These are phyloP conservation scores for Patella ulyssiponensis DNA, from an alignment of 2,888 invertebrate genomes.

Conservation along the genomic window DNA sequence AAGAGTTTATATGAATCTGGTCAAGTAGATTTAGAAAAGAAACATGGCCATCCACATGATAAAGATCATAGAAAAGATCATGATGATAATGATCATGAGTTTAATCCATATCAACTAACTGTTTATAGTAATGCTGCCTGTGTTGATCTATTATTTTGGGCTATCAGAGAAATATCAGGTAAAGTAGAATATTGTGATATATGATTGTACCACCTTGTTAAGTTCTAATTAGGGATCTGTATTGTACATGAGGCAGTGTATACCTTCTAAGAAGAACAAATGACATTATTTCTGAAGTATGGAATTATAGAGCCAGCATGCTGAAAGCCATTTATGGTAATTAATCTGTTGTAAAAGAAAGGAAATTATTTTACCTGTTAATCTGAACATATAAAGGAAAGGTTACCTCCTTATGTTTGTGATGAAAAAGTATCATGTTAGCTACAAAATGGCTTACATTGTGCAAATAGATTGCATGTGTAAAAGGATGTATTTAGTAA, in stretches of 20 bases:
- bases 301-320: too few species aligned
- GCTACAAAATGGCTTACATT: too few species aligned
- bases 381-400: too few species aligned
- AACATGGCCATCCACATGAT: constrained; percentile 39
- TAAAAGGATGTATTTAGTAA: too few species aligned
- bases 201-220: too few species aligned
- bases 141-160: constrained; percentile 97
- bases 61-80: constrained; percentile 40
- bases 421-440: too few species aligned
- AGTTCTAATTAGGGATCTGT: neutral
- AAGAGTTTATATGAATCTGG: constrained; percentile 91
- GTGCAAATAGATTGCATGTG: too few species aligned
- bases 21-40: constrained; percentile 87
- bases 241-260: neutral
- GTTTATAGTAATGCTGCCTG: constrained; percentile 98
- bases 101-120: constrained; percentile 77
- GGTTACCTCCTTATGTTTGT: too few species aligned
- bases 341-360: too few species aligned
- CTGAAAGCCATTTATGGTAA: too few species aligned
- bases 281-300: too few species aligned
- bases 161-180: constrained; percentile 97
- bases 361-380: too few species aligned
- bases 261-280: neutral
- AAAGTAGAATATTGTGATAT: constrained; percentile 29
- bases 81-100: constrained; percentile 26